These are phyloP conservation scores for Hirundo rustica DNA, from an alignment of 2,797 vertebrate species.

Conservation along the genomic window DNA sequence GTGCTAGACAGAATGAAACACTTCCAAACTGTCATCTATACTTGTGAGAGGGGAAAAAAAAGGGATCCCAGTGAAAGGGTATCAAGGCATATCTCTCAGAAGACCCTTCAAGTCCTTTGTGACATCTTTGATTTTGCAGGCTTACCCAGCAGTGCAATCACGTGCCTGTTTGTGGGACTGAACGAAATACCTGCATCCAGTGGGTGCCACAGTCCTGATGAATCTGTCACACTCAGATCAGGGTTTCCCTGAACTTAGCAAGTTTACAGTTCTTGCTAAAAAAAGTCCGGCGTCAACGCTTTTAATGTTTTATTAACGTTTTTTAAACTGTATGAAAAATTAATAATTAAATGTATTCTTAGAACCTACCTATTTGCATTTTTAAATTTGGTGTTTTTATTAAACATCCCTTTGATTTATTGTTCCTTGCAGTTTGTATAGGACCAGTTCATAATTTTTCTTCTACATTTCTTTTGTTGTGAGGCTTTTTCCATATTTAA, in stretches of 20 bases:
- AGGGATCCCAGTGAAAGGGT: fast-evolving
- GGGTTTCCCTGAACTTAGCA: neutral
- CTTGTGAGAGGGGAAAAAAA: neutral
- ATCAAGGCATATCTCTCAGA: neutral
- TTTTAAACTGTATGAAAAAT: neutral
- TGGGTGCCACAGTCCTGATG: neutral
- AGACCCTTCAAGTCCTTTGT: neutral
- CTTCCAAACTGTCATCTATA: neutral
- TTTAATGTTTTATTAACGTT: neutral
- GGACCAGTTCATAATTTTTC: neutral
- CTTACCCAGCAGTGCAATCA: neutral
- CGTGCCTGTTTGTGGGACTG: fast-evolving
- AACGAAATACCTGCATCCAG: neutral
- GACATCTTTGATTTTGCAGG: neutral
- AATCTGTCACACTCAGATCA: neutral
- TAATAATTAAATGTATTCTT: conserved; percentile 35
- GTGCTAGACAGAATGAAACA: neutral
- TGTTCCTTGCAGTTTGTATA: conserved; percentile 21
- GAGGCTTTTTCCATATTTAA: neutral
- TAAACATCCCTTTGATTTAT: conserved; percentile 53
- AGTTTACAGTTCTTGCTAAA: neutral
- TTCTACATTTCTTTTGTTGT: conserved; percentile 6
- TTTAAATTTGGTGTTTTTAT: neutral
- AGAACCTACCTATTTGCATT: conserved; percentile 25
- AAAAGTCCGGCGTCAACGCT: neutral